A percentile compares a stretch with the other conserved stretches of the same genome.
phyloP scores from a whole-genome alignment of 2,888 invertebrate species.

The Gisinianus flammeolus region DNA sequence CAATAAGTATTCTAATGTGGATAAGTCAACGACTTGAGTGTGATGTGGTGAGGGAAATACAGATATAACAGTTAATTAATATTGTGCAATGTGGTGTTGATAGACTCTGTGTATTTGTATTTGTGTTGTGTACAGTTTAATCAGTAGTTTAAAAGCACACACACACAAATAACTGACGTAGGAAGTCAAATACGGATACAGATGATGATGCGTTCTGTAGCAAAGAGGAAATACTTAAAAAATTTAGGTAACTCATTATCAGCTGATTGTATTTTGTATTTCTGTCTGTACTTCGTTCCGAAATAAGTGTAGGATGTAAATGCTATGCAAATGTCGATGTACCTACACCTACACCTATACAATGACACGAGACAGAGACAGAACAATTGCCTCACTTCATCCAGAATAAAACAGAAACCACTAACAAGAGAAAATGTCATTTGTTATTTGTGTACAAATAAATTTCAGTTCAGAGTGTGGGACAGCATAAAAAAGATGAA shows the following conservation, averaged over 20 bases:
- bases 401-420: neutral
- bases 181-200: constrained; percentile 3
- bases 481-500: too few species aligned
- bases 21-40: neutral
- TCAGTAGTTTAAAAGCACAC: neutral
- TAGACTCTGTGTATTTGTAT: neutral
- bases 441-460: neutral
- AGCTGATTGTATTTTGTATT: constrained; percentile 27
- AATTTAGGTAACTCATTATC: constrained; percentile 35
- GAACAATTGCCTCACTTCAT: neutral
- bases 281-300: too few species aligned
- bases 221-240: constrained; percentile 24
- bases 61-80: neutral
- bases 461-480: too few species aligned
- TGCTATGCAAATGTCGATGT: neutral
- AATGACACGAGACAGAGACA: neutral
- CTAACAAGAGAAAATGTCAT: neutral
- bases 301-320: too few species aligned
- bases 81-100: neutral
- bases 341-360: neutral
- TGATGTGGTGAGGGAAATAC: neutral
- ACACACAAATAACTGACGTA: neutral
- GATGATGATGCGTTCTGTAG: neutral
- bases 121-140: neutral
- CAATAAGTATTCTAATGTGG: too few species aligned